Base-by-base conservation (phyloP, 1,140 invertebrate genomes). In the Neodiprion pinetum region DNA sequence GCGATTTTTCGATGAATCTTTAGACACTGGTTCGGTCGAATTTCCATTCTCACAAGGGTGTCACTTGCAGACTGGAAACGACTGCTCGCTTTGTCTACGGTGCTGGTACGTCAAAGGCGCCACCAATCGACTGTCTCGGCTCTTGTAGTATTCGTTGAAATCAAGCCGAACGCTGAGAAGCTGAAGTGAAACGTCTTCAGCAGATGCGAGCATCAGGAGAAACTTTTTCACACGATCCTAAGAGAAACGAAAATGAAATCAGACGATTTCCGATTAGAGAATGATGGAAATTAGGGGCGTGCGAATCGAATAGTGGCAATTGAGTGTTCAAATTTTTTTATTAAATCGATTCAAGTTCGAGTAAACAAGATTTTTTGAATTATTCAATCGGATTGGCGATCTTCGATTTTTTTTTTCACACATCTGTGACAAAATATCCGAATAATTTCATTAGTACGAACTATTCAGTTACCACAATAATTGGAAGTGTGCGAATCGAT, bases 61-160 rank as follows among this genome's bases (percentile, higher is more conserved):
- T 87, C 84, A 88, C 83, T 88, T 89, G 76, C 81, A 80, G 48
- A 72, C 67, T n/a, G 81, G 70, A 70, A 87, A 86, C 21, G 75
- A 78, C 76, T 85, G 84, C 76, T 91, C 91, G 75, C 90, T 93
- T 82, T 92, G 89, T 14, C 92, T 88, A 78, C 92, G 91, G 80
- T 93, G 92, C 76, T 93, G 92, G 79, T 93, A 94, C 0, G 94
- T 95, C 10, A 96, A 87, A 0, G 95, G 94, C 53, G 93, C 93
- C 69, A 92, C 92, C 0, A 96, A 88, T 73, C 93, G 90, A 68
- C 91, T 91, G 82, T 96, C 94, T 70, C 92, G 92, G 66, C 92
- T 92, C 80, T 96, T 95, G 85, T 97, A 97, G 85, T 95, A 95
- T 81, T 96, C 95, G 86, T 96, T 97, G 82, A 97, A 97, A 87